Percentiles rank a stretch among this genome's conserved stretches.
Conservation (phyloP, 2,113 vertebrate genomes). For the Columbina picui region DNA sequence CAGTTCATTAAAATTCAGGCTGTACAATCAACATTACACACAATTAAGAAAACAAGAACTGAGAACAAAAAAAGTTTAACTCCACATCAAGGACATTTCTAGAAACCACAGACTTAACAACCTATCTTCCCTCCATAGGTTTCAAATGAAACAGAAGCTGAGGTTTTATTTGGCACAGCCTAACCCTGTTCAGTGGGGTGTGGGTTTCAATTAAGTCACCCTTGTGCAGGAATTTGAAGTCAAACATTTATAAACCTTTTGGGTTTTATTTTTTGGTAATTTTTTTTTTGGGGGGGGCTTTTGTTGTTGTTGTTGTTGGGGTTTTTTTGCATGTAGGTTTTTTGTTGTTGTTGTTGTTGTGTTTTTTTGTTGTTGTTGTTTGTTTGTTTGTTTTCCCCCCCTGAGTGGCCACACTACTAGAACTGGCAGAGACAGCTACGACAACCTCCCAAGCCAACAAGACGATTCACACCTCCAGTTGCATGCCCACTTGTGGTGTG, state of each 20-base stretch:
- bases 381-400: neutral
- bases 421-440: neutral
- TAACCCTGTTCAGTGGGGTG: neutral
- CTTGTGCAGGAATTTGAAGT: slow-evolving; percentile 1
- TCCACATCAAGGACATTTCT: slow-evolving; percentile 36
- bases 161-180: slow-evolving; percentile 7
- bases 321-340: neutral
- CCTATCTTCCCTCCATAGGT: neutral
- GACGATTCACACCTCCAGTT: neutral
- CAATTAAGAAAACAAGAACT: slow-evolving; percentile 21
- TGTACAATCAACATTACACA: neutral
- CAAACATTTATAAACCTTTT: neutral
- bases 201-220: neutral
- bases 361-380: neutral
- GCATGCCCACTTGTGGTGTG: fast-evolving
- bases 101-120: neutral
- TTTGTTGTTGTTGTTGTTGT: neutral
- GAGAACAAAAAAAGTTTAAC: neutral
- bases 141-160: slow-evolving; percentile 1
- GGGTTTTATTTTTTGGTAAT: no score
- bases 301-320: neutral
- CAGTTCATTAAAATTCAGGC: neutral
- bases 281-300: no score
- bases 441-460: neutral
- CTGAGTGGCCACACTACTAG: fast-evolving